A percentile compares a stretch with the other conserved stretches of the same genome.
phyloP scores from a whole-genome alignment of 92 coral and sea anemone species.

The Paragorgia papillata region DNA sequence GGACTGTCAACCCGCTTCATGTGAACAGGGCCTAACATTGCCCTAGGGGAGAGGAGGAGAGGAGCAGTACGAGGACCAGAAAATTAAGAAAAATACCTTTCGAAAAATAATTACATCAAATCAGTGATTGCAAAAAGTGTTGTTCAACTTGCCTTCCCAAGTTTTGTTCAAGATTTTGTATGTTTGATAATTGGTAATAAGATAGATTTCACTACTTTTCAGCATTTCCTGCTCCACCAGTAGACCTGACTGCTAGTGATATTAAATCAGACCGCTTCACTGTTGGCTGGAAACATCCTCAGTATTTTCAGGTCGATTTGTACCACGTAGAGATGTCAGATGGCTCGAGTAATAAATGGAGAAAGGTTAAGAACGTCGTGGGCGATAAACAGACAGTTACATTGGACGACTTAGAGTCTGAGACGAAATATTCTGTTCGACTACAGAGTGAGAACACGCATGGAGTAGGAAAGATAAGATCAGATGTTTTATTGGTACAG shows the following conservation, averaged over 20 bases:
- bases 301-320: constrained; percentile 15
- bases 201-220: too few species aligned
- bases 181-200: too few species aligned
- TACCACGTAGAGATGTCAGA: constrained; percentile 12
- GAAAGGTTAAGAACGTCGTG: not conserved
- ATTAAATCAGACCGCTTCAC: constrained; percentile 17
- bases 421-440: not conserved
- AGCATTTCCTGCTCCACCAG: constrained; percentile 49
- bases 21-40: too few species aligned
- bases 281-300: constrained; percentile 47
- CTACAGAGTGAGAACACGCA: not conserved
- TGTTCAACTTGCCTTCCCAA: too few species aligned
- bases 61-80: too few species aligned
- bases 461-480: constrained; percentile 14
- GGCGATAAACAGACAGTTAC: not conserved
- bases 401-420: not conserved
- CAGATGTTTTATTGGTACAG: constrained; percentile 8
- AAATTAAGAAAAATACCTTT: too few species aligned
- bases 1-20: too few species aligned
- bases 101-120: too few species aligned
- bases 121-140: too few species aligned
- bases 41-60: too few species aligned
- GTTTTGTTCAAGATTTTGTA: too few species aligned
- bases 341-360: constrained; percentile 15
- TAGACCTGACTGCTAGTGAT: constrained; percentile 33